These are phyloP conservation scores for Pocillopora damicornis DNA, from an alignment of 64 coral and sea anemone genomes.

Conservation along the genomic window DNA sequence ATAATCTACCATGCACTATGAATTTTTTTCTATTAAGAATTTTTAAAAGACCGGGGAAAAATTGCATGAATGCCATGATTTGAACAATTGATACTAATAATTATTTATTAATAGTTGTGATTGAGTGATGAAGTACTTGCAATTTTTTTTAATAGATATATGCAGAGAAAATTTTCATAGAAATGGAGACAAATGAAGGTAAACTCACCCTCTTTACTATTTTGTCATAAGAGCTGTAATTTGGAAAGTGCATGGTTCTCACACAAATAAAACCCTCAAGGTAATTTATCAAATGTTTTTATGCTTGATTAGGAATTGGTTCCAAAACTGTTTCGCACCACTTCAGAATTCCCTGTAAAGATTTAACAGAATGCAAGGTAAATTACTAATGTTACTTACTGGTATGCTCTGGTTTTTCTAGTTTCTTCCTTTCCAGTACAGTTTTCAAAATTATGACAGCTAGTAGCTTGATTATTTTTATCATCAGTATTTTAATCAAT, in stretches of 20 bases:
- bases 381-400: background rate
- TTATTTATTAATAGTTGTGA: no score
- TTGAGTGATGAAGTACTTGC: background rate
- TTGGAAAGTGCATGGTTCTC: no score
- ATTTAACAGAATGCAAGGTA: conserved; percentile 67
- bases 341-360: conserved; percentile 77
- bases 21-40: no score
- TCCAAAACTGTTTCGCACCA: conserved; percentile 30
- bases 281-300: no score
- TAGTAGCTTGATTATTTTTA: no score
- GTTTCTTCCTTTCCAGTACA: no score
- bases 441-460: no score
- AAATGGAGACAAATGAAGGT: conserved; percentile 75
- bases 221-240: no score
- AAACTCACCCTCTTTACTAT: background rate
- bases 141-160: conserved; percentile 61
- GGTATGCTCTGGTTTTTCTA: background rate
- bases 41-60: no score
- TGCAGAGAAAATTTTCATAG: conserved; percentile 88
- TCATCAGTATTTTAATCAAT: no score
- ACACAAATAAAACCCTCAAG: no score
- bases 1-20: no score
- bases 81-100: background rate
- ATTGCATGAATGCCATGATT: background rate
- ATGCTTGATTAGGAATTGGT: background rate